Evolutionary conservation across 2,797 vertebrate genomes (phyloP), one percentile per base, ranked within the genome.

Genomic region (Gymnoscopelus microlampas): DNA sequence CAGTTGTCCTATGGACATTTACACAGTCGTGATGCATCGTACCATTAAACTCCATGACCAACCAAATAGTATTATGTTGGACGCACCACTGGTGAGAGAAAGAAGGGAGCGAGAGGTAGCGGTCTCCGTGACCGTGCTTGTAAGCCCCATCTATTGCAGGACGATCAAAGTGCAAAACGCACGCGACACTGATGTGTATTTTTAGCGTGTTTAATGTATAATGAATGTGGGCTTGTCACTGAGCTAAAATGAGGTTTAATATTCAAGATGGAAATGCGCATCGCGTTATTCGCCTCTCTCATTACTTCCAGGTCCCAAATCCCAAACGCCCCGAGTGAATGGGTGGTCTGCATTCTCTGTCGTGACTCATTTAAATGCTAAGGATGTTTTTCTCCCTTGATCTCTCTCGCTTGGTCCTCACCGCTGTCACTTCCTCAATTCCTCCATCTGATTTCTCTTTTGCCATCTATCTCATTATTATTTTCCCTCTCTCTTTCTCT

Each of bases 241-340:
- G 60, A 77, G 81, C 81, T 85, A 79, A 83, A 89, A 86, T 70
- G 71, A 84, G 78, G 60, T 87, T 88, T 85, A 88, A 90, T 85
- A 87, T 83, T 87, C 80, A 61, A 19, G 70, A 82, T 83, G 80
- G 77, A 86, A 85, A 87, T 75, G 80, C 81, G 67, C 85, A 80
- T 87, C 85, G 82, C 85, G 81, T 88, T 83, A 44, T 44, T 76
- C 60, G 81, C 79, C 78, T 60, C 82, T 74, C 76, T 85, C 81
- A 78, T 91, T 89, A 89, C 85, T 84, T 86, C 76, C 86, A 90
- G 81, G 81, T 86, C 82, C 73, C 70, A 71, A 83, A 86, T 91
- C 79, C 39, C 63, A 66, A 85, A 83, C 53, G 76, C 76, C 76
- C 73, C 19, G 1, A 79, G 70, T 70, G 65, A 63, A 80, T 80